phyloP scores from a whole-genome alignment of 2,888 invertebrate species.

The Allophyes oxyacanthae region DNA sequence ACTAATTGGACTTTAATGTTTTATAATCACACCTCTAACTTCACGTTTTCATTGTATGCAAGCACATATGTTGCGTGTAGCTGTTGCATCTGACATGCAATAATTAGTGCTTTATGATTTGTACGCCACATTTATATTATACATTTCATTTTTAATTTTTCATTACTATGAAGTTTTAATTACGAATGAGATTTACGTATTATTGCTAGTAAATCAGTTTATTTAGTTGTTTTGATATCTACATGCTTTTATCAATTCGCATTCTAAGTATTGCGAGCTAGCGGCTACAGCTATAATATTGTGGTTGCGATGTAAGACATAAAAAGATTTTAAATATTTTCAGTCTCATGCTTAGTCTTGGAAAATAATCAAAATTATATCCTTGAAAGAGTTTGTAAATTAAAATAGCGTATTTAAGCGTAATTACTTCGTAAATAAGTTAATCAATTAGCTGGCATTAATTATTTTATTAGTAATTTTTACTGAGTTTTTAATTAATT shows the following conservation, averaged over 20 bases:
- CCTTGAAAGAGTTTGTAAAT: slow-evolving; percentile 25
- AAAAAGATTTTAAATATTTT: slow-evolving; percentile 3
- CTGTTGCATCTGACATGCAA: slow-evolving; percentile 56
- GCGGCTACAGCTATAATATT: neutral
- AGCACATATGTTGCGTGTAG: slow-evolving; percentile 64
- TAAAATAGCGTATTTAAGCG: slow-evolving; percentile 27
- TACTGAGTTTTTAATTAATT: slow-evolving; percentile 39
- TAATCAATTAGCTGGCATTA: slow-evolving; percentile 43
- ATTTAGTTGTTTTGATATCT: slow-evolving; percentile 23
- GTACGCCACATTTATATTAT: slow-evolving; percentile 24
- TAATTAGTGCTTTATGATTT: slow-evolving; percentile 47
- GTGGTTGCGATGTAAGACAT: slow-evolving; percentile 2
- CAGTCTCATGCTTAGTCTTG: neutral
- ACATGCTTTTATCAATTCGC: slow-evolving; percentile 8
- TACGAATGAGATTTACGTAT: slow-evolving; percentile 35
- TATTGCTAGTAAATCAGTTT: slow-evolving; percentile 24
- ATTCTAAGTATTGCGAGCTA: slow-evolving; percentile 15
- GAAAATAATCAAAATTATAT: slow-evolving; percentile 9
- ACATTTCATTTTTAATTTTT: slow-evolving; percentile 27
- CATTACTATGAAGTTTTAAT: slow-evolving; percentile 15
- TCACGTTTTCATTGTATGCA: slow-evolving; percentile 71
- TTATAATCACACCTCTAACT: slow-evolving; percentile 62
- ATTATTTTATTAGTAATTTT: slow-evolving; percentile 36
- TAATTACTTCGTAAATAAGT: slow-evolving; percentile 39
- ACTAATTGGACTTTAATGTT: slow-evolving; percentile 61